These are phyloP conservation scores for Eulemur albifrons DNA, from an alignment of 2,797 vertebrate species.

Conservation along the genomic window DNA sequence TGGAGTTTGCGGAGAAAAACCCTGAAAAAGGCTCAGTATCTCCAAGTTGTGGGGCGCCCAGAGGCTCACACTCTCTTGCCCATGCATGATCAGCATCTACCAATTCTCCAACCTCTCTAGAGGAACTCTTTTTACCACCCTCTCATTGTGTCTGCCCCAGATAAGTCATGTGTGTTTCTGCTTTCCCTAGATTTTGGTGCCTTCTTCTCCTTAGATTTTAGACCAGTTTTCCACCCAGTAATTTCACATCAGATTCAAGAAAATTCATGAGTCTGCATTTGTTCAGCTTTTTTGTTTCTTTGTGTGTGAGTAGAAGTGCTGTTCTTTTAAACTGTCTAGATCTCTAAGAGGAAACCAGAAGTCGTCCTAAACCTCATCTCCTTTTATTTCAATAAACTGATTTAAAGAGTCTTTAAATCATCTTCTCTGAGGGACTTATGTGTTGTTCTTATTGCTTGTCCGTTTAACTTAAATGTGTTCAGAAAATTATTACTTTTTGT, in stretches of 20 bases:
- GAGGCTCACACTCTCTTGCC: neutral
- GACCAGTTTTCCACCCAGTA: neutral
- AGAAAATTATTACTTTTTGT: neutral
- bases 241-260: neutral
- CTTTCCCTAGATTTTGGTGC: neutral
- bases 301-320: neutral
- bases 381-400: neutral
- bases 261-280: neutral
- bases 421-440: neutral
- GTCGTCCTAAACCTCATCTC: neutral
- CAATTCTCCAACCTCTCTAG: neutral
- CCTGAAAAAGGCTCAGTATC: neutral
- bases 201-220: neutral
- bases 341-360: neutral
- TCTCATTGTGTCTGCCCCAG: neutral
- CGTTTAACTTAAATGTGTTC: neutral
- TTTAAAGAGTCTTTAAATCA: neutral
- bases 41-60: neutral
- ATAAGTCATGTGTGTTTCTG: neutral
- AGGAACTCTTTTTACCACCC: neutral
- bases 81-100: neutral
- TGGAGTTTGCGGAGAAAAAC: neutral
- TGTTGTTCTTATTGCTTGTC: neutral
- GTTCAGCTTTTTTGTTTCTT: neutral
- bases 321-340: neutral